These are phyloP conservation scores for Mystacides longicornis DNA, from an alignment of 2,888 invertebrate genomes.

Conservation along the genomic window DNA sequence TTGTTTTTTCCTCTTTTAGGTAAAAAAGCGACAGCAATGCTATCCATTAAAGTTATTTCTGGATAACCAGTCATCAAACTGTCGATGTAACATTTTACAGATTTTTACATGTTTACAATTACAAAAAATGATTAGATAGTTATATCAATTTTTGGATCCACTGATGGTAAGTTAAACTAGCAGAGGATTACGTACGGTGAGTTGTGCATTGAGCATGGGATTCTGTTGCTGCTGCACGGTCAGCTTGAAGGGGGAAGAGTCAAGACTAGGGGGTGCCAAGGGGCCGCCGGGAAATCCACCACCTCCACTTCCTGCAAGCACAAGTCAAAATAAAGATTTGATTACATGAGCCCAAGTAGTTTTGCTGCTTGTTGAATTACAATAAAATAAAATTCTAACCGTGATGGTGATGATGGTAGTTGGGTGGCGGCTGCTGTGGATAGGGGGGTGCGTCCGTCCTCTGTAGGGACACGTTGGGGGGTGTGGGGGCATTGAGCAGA, in stretches of 20 bases:
- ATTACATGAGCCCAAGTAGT: not conserved
- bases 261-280: slow-evolving; percentile 15
- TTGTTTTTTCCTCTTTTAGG: too few relatives aligned
- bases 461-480: slow-evolving; percentile 84
- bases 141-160: too few relatives aligned
- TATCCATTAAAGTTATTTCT: too few relatives aligned
- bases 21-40: too few relatives aligned
- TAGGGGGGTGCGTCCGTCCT: slow-evolving; percentile 53
- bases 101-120: too few relatives aligned
- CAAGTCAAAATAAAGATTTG: not conserved
- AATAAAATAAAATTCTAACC: not conserved
- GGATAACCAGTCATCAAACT: too few relatives aligned
- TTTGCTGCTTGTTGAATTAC: not conserved
- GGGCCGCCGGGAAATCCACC: slow-evolving; percentile 19
- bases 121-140: too few relatives aligned
- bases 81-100: too few relatives aligned
- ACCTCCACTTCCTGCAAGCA: slow-evolving; percentile 19
- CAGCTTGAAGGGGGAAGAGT: slow-evolving; percentile 39
- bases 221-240: slow-evolving; percentile 72
- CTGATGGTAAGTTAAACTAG: too few relatives aligned
- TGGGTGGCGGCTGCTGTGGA: slow-evolving; percentile 30
- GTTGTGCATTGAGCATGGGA: slow-evolving; percentile 82
- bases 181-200: slow-evolving; percentile 70
- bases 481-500: slow-evolving; percentile 76
- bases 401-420: slow-evolving; percentile 42